A percentile compares a stretch with the other conserved stretches of the same genome.
phyloP scores from a whole-genome alignment of 2,888 invertebrate genomes.

The Hirtodrosophila duncani region DNA sequence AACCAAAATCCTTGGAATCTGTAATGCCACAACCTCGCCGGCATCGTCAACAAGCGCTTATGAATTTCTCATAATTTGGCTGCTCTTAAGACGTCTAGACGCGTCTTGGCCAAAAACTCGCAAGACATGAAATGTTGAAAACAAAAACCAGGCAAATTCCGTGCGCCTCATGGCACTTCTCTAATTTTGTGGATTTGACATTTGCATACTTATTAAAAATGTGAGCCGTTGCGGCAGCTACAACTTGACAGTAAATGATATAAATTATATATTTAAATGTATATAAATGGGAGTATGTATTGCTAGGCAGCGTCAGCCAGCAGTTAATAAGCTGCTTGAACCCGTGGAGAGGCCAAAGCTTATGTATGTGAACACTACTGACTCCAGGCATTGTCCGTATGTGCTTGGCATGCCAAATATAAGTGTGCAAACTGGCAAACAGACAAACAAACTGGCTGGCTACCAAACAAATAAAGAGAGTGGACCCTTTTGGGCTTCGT shows the following conservation, averaged over 20 bases:
- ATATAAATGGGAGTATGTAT: too few species aligned
- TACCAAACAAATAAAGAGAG: slow-evolving; percentile 37
- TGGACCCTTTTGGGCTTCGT: slow-evolving; percentile 44
- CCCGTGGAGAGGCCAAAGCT: neutral
- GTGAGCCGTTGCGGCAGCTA: slow-evolving; percentile 22
- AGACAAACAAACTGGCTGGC: slow-evolving; percentile 23
- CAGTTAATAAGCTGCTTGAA: slow-evolving; percentile 38
- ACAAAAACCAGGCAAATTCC: slow-evolving; percentile 20
- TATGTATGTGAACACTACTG: slow-evolving; percentile 13
- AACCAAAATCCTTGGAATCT: slow-evolving; percentile 9
- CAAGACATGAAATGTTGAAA: slow-evolving; percentile 31
- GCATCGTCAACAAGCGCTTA: slow-evolving; percentile 29
- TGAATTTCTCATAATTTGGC: slow-evolving; percentile 42
- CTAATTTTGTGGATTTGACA: slow-evolving; percentile 26
- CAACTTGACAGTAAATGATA: slow-evolving; percentile 41
- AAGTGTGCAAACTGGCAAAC: slow-evolving; percentile 11
- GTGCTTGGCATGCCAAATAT: slow-evolving; percentile 46
- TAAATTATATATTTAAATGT: slow-evolving; percentile 64
- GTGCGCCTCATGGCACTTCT: slow-evolving; percentile 3
- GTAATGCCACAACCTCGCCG: slow-evolving; percentile 1
- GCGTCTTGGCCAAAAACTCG: slow-evolving; percentile 34
- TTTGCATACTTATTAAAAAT: slow-evolving; percentile 69
- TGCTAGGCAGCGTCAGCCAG: slow-evolving; percentile 20
- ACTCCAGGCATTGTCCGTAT: slow-evolving; percentile 15
- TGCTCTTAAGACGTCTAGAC: slow-evolving; percentile 54